Evolutionary conservation across 1,140 invertebrate species (phyloP).

Genomic region (Orius insidiosus): DNA sequence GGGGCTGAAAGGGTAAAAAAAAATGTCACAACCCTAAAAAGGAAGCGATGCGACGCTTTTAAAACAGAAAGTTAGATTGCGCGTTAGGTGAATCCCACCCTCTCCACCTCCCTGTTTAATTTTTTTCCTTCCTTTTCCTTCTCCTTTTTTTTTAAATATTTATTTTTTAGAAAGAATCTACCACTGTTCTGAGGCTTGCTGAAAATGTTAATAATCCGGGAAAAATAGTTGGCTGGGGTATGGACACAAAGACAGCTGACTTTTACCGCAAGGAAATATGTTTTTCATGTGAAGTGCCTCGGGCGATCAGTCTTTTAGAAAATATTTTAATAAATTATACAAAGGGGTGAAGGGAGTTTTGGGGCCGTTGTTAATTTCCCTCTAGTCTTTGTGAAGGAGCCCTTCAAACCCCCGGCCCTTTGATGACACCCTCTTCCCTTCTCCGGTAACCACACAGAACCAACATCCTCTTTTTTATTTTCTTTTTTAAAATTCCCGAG

Average conservation of each 20-base stretch:
- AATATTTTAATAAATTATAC: constrained; percentile 11
- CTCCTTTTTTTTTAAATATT: too few relatives aligned
- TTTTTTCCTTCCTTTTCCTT: too few relatives aligned
- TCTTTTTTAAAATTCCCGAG: constrained; percentile 5
- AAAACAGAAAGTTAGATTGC: too few relatives aligned
- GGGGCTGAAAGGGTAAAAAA: too few relatives aligned
- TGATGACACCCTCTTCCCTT: constrained; percentile 8
- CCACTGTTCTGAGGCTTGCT: background rate
- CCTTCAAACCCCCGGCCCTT: constrained; percentile 9
- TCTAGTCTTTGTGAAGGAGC: constrained; percentile 1
- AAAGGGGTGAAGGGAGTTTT: background rate
- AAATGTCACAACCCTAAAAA: too few relatives aligned
- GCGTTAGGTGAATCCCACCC: too few relatives aligned
- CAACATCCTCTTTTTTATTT: background rate
- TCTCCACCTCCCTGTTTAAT: too few relatives aligned
- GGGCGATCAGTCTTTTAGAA: constrained; percentile 8
- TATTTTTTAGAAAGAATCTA: too few relatives aligned
- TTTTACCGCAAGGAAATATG: constrained; percentile 7
- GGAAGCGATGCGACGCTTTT: too few relatives aligned
- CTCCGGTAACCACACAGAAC: constrained; percentile 4
- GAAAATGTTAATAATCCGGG: constrained; percentile 9
- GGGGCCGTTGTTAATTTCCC: constrained; percentile 9
- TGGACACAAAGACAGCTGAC: constrained; percentile 5
- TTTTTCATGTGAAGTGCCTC: constrained; percentile 9
- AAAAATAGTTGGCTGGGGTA: constrained; percentile 6